These are phyloP conservation scores for Carpatolechia fugitivella DNA, from an alignment of 2,888 invertebrate species.

Conservation along the genomic window DNA sequence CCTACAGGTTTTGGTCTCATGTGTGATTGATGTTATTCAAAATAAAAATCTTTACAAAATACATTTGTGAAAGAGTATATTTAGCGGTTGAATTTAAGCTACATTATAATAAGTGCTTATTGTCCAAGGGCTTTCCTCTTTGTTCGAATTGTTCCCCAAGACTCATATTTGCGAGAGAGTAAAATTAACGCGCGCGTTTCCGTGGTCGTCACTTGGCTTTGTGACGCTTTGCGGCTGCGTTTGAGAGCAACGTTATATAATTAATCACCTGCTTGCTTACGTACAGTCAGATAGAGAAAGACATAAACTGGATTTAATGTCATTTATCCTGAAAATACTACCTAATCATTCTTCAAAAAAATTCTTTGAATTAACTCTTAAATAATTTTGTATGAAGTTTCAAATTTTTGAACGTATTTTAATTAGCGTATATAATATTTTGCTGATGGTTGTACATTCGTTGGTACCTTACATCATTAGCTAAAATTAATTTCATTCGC, in stretches of 20 bases:
- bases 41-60: no score
- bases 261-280: not conserved
- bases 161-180: no score
- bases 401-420: no score
- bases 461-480: constrained; percentile 30
- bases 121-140: no score
- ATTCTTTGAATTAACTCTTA: no score
- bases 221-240: not conserved
- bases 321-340: no score
- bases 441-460: not conserved
- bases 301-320: no score
- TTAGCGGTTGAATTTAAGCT: not conserved
- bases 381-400: no score
- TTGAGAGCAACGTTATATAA: not conserved
- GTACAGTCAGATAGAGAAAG: not conserved
- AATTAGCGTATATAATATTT: no score
- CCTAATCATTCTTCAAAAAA: no score
- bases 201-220: not conserved
- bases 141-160: not conserved
- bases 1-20: no score
- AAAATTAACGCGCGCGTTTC: not conserved
- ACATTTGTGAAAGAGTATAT: not conserved
- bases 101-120: no score
- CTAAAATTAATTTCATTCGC: constrained; percentile 42
- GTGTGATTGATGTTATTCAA: not conserved